Conservation (phyloP, 2,113 vertebrate genomes). For the Ptyas mucosa region DNA sequence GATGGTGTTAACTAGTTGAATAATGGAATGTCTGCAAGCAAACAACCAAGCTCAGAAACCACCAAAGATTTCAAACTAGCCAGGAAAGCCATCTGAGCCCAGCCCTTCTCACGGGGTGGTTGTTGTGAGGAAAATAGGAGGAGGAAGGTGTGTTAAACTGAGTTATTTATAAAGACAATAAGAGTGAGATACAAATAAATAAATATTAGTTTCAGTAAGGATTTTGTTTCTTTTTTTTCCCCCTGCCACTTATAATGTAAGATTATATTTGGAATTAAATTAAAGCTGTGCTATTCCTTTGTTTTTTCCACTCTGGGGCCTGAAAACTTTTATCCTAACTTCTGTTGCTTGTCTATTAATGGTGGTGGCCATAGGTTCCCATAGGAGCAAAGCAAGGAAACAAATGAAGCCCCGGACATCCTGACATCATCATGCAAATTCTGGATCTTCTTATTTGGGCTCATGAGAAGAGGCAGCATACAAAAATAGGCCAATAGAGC, state of each 20-base stretch:
- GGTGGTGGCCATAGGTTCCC: background rate
- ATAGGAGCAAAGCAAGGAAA: background rate
- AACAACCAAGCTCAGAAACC: background rate
- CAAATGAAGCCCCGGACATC: background rate
- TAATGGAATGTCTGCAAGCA: background rate
- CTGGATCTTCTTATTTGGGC: background rate
- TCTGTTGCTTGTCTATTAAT: background rate
- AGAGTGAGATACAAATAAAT: background rate
- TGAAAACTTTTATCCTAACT: background rate
- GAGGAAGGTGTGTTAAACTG: background rate
- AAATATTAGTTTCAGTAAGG: background rate
- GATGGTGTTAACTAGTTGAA: background rate
- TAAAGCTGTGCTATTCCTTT: background rate
- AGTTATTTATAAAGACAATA: background rate
- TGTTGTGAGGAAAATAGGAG: background rate
- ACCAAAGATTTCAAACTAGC: background rate
- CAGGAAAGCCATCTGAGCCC: background rate
- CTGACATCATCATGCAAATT: background rate
- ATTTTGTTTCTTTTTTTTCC: background rate
- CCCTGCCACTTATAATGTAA: background rate
- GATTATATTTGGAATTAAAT: background rate
- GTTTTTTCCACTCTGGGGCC: background rate
- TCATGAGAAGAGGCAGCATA: background rate
- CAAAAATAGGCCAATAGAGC: background rate
- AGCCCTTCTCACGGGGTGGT: background rate